phyloP scores from a whole-genome alignment of 2,113 vertebrate genomes.

The Rynchops niger region DNA sequence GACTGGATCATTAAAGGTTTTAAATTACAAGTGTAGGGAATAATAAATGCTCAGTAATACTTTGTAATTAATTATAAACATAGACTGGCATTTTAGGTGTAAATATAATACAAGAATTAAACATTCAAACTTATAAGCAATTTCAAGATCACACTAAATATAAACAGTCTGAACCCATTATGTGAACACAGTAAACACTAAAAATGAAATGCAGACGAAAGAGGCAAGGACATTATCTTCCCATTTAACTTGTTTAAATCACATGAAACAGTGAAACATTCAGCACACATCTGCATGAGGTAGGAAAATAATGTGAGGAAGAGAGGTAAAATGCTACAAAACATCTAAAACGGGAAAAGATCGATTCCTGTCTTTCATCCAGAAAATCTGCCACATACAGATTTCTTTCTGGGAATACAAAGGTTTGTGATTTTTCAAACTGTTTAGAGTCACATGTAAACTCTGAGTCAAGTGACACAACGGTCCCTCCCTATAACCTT shows the following conservation, averaged over 20 bases:
- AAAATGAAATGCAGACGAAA: not conserved
- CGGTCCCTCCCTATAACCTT: not conserved
- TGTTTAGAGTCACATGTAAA: not conserved
- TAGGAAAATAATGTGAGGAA: not conserved
- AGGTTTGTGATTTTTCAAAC: not conserved
- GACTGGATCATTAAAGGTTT: not conserved
- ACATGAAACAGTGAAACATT: not conserved
- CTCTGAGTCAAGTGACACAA: not conserved
- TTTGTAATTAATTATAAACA: not conserved
- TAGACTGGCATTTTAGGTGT: not conserved
- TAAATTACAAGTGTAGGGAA: not conserved
- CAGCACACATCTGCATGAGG: not conserved
- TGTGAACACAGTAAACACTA: not conserved
- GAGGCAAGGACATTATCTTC: not conserved
- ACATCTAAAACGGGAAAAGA: not conserved
- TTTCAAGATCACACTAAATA: not conserved
- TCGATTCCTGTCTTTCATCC: not conserved
- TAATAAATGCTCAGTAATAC: not conserved
- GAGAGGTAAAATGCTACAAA: not conserved
- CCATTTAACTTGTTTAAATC: not conserved
- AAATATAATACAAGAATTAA: not conserved
- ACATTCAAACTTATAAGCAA: not conserved
- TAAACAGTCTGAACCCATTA: not conserved
- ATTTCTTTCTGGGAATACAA: not conserved
- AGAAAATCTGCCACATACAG: not conserved